A percentile compares a stretch with the other conserved stretches of the same genome.
Conservation (phyloP, 1,140 invertebrate species). For the Branchinecta lindahli region DNA sequence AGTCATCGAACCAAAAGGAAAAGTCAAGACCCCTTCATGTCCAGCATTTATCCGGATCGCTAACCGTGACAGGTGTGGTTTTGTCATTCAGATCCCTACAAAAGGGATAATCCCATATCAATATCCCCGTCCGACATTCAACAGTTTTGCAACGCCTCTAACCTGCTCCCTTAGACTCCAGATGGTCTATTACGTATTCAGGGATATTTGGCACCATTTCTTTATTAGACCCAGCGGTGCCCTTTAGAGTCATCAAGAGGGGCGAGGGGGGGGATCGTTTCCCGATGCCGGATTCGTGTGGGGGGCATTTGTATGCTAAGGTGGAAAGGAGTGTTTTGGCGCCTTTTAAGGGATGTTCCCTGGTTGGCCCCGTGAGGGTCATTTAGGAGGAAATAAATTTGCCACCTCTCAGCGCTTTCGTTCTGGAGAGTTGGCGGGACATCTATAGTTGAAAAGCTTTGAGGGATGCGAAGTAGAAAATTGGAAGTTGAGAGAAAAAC, state of each 20-base stretch:
- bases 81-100: not conserved
- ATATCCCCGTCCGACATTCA: not conserved
- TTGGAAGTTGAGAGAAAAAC: no score
- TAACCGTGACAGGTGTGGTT: conserved; percentile 5
- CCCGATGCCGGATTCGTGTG: no score
- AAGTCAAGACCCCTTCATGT: not conserved
- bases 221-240: not conserved
- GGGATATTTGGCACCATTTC: not conserved
- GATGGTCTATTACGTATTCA: conserved; percentile 2
- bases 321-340: not conserved
- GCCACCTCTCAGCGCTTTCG: not conserved
- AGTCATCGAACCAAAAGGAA: no score
- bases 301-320: not conserved
- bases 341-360: not conserved
- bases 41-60: conserved; percentile 9
- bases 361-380: not conserved
- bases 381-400: not conserved
- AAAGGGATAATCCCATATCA: conserved; percentile 8
- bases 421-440: no score
- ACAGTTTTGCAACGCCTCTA: not conserved
- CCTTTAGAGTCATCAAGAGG: not conserved
- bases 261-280: not conserved
- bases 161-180: not conserved
- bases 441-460: no score
- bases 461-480: no score